Base-by-base conservation (phyloP, 2,113 vertebrate species). In the Tympanuchus pallidicinctus region DNA sequence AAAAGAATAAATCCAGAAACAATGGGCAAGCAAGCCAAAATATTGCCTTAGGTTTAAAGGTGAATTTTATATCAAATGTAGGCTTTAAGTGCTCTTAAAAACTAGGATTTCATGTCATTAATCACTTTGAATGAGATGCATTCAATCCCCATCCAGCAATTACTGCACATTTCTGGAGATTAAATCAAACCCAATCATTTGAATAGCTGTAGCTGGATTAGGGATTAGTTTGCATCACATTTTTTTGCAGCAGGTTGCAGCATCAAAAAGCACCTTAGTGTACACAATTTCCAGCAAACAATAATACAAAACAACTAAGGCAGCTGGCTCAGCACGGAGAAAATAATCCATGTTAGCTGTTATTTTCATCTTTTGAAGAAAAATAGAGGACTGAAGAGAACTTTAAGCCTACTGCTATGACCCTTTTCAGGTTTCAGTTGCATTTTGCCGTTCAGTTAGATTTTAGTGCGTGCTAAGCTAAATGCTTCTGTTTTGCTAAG, bases 141-240 rank as follows among this genome's bases (percentile, higher is more conserved):
- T 76, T 83, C 93, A 40, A 71, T 61, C 52, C 38, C n/a, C 42
- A 61, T 72, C 79, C 61, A 94, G 63, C 61, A 77, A 82, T 89
- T 93, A 82, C 87, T 92, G 75, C 52, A 77, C 0, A 0, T 82
- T 88, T 57, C 66, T 27, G 50, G 73, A 92, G 91, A 92, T 97
- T 88, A 96, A 92, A 88, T 61, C 85, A 86, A 94, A 88, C 22
- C 22, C 47, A 0, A 69, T 86, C 10, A 14, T 83, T 86, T 86
- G 61, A 86, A 93, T 47, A 83, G 79, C 40, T 91, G 79, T 86
- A 86, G 81, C 86, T 69, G 88, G 73, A 81, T 88, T 94, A 77
- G 48, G 80, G 90, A 95, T 95, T 96, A 90, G n/a, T 61, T 82
- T 56, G 57, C n/a, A 67, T 63, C 69, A 54, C 10, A 77, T 38